Conservation (phyloP, 2,888 invertebrate species). For the Archips xylosteana region DNA sequence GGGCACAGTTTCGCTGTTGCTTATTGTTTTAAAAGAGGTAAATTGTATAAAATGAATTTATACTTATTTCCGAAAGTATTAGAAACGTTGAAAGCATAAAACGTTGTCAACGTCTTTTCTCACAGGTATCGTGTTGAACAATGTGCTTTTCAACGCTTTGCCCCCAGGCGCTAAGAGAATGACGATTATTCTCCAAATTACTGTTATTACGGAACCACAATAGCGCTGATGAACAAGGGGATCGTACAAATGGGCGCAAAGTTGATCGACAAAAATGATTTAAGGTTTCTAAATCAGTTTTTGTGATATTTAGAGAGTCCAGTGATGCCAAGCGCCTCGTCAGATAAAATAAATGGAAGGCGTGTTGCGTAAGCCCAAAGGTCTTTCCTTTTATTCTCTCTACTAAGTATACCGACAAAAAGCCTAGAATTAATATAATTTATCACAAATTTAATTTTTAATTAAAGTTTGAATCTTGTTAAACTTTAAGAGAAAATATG, state of each 20-base stretch:
- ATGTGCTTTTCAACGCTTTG: conserved; percentile 56
- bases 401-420: no score
- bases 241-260: conserved; percentile 51
- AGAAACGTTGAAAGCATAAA: conserved; percentile 27
- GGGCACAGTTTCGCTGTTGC: neutral
- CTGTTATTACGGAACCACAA: conserved; percentile 76
- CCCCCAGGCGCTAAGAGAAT: conserved; percentile 72
- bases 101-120: conserved; percentile 74
- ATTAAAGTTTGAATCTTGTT: no score
- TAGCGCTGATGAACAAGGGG: conserved; percentile 64
- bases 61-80: conserved; percentile 5
- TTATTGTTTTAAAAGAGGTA: neutral
- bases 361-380: no score
- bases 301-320: neutral
- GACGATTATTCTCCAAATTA: conserved; percentile 73
- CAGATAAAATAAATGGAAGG: no score
- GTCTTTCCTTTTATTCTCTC: no score
- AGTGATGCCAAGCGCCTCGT: no score
- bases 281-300: conserved; percentile 5
- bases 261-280: conserved; percentile 48
- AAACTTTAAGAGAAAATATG: no score
- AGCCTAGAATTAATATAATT: no score
- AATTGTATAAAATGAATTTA: neutral
- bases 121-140: conserved; percentile 78
- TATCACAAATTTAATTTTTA: no score